phyloP scores from a whole-genome alignment of 2,888 invertebrate genomes.

The Ectobius pallidus region DNA sequence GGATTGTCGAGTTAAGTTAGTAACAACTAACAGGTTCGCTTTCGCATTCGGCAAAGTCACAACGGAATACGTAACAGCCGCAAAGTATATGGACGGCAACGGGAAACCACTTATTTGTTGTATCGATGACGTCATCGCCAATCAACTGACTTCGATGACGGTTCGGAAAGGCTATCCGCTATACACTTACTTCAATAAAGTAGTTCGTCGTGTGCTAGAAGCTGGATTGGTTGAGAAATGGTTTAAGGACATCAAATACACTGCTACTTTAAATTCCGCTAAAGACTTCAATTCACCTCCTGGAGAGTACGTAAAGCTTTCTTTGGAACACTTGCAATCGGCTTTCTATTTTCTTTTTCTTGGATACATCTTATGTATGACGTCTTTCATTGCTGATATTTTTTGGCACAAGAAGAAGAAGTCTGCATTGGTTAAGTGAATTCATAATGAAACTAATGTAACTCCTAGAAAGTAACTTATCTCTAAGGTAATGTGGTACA shows the following conservation, averaged over 20 bases:
- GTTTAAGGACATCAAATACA: background rate
- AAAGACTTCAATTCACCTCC: background rate
- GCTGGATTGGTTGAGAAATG: background rate
- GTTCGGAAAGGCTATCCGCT: background rate
- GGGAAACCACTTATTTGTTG: background rate
- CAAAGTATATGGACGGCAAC: background rate
- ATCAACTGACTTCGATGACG: background rate
- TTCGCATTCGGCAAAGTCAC: background rate
- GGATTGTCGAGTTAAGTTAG: background rate
- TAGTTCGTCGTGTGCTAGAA: background rate
- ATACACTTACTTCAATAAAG: background rate
- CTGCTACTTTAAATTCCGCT: background rate
- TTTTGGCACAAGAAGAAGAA: no score
- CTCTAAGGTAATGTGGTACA: no score
- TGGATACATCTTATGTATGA: background rate
- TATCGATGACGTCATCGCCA: background rate
- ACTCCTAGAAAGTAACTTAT: no score
- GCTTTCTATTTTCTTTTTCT: slow-evolving; percentile 3
- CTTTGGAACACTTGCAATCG: slow-evolving; percentile 7
- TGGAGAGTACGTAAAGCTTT: slow-evolving; percentile 6
- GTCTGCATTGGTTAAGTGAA: no score
- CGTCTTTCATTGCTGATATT: background rate
- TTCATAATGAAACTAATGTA: no score
- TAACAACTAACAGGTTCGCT: background rate
- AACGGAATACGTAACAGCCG: background rate